Percentiles rank a stretch among this genome's conserved stretches.
These are phyloP conservation scores for Mythimna vitellina DNA, from an alignment of 2,888 invertebrate species.

Conservation along the genomic window DNA sequence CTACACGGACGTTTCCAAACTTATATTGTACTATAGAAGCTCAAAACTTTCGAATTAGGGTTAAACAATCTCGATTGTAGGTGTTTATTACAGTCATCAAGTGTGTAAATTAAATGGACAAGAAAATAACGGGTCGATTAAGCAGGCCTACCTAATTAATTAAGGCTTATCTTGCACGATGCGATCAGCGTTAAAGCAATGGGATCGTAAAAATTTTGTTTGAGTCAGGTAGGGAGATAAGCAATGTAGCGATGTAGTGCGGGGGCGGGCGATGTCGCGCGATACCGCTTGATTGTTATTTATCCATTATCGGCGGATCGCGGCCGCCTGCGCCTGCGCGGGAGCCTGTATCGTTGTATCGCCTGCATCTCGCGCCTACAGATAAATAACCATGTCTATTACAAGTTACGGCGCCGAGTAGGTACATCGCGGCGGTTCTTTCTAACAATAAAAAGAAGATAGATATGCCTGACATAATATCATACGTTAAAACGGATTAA, in stretches of 20 bases:
- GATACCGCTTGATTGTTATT: constrained; percentile 84
- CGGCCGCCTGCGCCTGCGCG: constrained; percentile 78
- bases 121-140: constrained; percentile 81
- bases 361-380: constrained; percentile 72
- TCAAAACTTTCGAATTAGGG: constrained; percentile 76
- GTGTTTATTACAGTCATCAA: constrained; percentile 81
- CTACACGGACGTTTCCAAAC: constrained; percentile 53
- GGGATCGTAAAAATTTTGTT: constrained; percentile 81
- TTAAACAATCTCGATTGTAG: constrained; percentile 77
- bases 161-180: constrained; percentile 79
- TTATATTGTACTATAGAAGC: constrained; percentile 51
- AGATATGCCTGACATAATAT: constrained; percentile 19
- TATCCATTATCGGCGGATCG: constrained; percentile 81
- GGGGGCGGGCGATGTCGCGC: constrained; percentile 75
- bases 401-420: constrained; percentile 56
- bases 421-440: constrained; percentile 18
- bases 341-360: constrained; percentile 76
- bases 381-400: constrained; percentile 75
- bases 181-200: constrained; percentile 78
- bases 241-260: constrained; percentile 56
- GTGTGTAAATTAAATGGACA: constrained; percentile 82
- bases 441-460: constrained; percentile 31
- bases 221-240: constrained; percentile 75
- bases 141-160: constrained; percentile 81
- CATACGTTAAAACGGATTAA: constrained; percentile 40